Evolutionary conservation across 2,888 invertebrate species (phyloP).

Genomic region (Troilus luridus): DNA sequence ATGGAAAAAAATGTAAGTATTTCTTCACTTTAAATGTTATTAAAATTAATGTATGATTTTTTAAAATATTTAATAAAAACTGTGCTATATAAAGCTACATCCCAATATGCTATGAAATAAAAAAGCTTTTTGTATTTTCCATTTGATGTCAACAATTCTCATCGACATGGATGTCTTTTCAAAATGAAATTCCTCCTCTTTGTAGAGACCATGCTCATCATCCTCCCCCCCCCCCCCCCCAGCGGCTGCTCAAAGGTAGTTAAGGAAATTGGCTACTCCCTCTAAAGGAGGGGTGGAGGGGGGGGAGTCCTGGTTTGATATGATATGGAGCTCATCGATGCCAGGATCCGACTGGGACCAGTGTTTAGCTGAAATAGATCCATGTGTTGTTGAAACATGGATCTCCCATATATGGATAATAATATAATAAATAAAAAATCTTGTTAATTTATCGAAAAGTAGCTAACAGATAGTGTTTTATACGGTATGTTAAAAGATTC

Average conservation of each 20-base stretch:
- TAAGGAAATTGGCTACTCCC: constrained; percentile 15
- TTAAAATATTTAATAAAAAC: no score
- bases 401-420: no score
- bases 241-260: constrained; percentile 13
- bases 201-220: neutral
- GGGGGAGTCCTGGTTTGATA: neutral
- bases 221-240: neutral
- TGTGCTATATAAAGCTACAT: no score
- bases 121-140: neutral
- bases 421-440: no score
- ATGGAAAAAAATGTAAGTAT: no score
- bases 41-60: no score
- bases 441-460: no score
- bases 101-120: neutral
- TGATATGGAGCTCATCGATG: neutral
- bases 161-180: neutral
- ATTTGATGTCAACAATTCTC: neutral
- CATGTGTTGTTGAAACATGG: neutral
- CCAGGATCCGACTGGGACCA: neutral
- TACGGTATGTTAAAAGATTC: no score
- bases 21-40: no score
- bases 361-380: neutral
- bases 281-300: neutral
- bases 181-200: constrained; percentile 19
- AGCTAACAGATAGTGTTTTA: no score